phyloP scores from a whole-genome alignment of 2,113 vertebrate species.

The Podarcis cretensis region DNA sequence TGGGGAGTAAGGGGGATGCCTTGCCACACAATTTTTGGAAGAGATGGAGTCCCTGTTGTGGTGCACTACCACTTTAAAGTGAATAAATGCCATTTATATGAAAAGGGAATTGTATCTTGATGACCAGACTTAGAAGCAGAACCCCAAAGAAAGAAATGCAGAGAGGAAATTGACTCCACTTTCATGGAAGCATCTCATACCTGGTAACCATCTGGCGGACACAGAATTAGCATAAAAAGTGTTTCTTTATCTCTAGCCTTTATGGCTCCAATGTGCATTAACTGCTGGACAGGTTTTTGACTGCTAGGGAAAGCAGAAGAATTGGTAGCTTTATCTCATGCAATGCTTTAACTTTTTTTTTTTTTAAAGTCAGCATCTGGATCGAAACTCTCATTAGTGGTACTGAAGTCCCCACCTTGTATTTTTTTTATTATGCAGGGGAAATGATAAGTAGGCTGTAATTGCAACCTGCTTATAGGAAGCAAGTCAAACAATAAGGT shows the following conservation, averaged over 20 bases:
- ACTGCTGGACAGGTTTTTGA: background rate
- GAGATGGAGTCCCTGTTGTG: background rate
- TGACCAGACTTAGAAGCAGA: background rate
- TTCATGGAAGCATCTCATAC: background rate
- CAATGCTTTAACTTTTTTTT: background rate
- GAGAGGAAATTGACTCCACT: background rate
- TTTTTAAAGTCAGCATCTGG: conserved; percentile 10
- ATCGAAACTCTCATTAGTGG: conserved; percentile 29
- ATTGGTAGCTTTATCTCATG: background rate
- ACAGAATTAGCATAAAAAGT: background rate
- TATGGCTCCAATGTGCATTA: background rate
- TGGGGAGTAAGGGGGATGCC: too few species aligned
- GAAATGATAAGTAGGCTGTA: conserved; percentile 49
- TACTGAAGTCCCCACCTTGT: background rate
- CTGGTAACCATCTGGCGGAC: rapidly evolving
- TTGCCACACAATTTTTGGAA: background rate
- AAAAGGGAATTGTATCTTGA: background rate
- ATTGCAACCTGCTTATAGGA: conserved; percentile 38
- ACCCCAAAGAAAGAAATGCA: background rate
- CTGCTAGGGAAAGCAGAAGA: background rate
- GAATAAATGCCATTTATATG: background rate
- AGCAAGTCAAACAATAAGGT: conserved; percentile 29
- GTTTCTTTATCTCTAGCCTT: background rate
- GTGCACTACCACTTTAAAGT: background rate
- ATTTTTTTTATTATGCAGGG: conserved; percentile 11